Base-by-base conservation (phyloP, 2,113 vertebrate species). In the Carassius carassius region DNA sequence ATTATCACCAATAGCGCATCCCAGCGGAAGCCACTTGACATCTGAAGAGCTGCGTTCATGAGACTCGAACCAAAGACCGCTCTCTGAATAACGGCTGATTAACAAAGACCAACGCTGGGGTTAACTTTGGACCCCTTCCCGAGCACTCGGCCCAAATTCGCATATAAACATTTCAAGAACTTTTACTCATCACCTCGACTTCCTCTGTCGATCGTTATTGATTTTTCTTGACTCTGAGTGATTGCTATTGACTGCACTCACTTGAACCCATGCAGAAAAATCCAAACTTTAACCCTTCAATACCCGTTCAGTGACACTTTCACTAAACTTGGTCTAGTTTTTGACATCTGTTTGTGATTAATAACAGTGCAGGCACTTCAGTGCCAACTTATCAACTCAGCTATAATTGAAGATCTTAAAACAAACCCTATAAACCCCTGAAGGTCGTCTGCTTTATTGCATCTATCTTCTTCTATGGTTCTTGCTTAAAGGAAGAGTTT, bases 51-150 rank as follows among this genome's bases (percentile, higher is more conserved):
- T 76, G 56, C 73, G 49, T 67, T 84, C 60, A 62, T 29, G 32
- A 75, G 47, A 11, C 54, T 44, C 51, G 5, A 84, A 58, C 17
- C 47, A 70, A 78, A 51, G 32, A 44, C 17, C 49, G 11, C 63
- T 78, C 44, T 47, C 8, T 85, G 76, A 85, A 85, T 85, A 80
- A 54, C 49, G 37, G 51, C 29, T 85, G 84, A 85, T 85, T 85
- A 70, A 21, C 56, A 65, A 63, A 54, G 29, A 56, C 23, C 74
- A 54, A 54, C 32, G 51, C 60, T 47, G n/a, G 11, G 11, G 54
- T 78, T 58, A 3, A 37, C 25, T n/a, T 41, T 62, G 16, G 32
- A 60, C 54, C 21, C 32, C 19, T 60, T 23, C 67, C 11, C 47
- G 51, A 49, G 44, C 47, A 17, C 14, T 37, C 7, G 17, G 17